Evolutionary conservation across 1,140 invertebrate species (phyloP), one percentile per base, ranked within the genome.

Genomic region (Conus betulinus): DNA sequence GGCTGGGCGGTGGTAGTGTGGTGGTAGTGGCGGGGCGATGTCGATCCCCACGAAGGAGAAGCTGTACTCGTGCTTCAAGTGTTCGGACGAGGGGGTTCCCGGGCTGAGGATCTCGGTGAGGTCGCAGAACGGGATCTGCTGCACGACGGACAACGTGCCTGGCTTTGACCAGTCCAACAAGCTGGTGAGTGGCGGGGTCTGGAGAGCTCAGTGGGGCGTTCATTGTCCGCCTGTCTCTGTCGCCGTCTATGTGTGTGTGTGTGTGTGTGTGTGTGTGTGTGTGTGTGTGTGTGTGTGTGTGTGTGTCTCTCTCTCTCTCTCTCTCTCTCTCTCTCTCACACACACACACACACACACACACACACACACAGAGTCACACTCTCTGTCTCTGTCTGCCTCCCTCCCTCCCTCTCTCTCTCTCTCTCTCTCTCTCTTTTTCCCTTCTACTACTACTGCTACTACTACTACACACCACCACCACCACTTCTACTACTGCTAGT

Each of bases 41-140:
- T 11, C 76, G 39, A 55, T 39, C 8, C 79, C 79, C 51, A 81
- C 39, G 17, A 81, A 20, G 39, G 79, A 81, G 13, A 11, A 81
- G 79, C 39, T 81, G 39, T 81, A 81, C 20, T 23, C 71, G 5
- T 87, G 85, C 17, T 57, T 87, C n/a, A 51, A 51, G 85, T 87
- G 85, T 25, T 78, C 85, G 15, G 85, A 87, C 4, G 53, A 79
- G 11, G 67, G 85, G 85, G 51, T 55, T 78, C 20, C 85, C 85
- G 8, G 85, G 85, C 5, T 53, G 55, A 39, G 25, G 7, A 2
- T 87, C 20, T 55, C 52, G 7, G 71, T 87, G 17, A n/a, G 85
- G 67, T 87, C 85, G 5, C 15, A 76, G 53, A 87, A 87, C 74
- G 85, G 85, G 5, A 53, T 87, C 4, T 87, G 85, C 57, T 87